These are phyloP conservation scores for Cenopis cana DNA, from an alignment of 2,888 invertebrate species.

Conservation along the genomic window DNA sequence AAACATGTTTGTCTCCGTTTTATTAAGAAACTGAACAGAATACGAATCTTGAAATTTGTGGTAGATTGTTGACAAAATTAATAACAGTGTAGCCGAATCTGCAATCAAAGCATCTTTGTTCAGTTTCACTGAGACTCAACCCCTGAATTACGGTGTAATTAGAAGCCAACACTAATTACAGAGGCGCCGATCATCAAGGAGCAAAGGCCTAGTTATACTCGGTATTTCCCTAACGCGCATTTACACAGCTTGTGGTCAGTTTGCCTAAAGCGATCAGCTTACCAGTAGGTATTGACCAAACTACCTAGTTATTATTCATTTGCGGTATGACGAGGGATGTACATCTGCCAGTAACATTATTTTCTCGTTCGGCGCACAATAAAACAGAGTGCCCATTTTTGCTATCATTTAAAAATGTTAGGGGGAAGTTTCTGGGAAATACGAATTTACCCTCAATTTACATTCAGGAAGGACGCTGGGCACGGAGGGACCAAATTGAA, in stretches of 20 bases:
- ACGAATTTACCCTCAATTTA: conserved; percentile 73
- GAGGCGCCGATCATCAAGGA: conserved; percentile 50
- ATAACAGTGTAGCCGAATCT: conserved; percentile 39
- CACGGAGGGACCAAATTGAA: conserved; percentile 77
- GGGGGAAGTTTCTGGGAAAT: conserved; percentile 65
- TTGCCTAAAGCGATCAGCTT: conserved; percentile 11
- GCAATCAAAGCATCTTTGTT: conserved; percentile 51
- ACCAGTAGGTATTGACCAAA: not conserved
- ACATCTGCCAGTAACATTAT: conserved; percentile 47
- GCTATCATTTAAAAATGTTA: conserved; percentile 69
- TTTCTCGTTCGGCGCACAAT: conserved; percentile 48
- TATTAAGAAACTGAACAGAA: conserved; percentile 52
- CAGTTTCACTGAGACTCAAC: conserved; percentile 47
- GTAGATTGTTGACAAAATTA: conserved; percentile 30
- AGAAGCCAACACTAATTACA: conserved; percentile 55
- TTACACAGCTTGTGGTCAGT: conserved; percentile 5
- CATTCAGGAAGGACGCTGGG: conserved; percentile 75
- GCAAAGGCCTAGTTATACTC: conserved; percentile 58
- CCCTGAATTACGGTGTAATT: conserved; percentile 52
- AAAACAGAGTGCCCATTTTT: conserved; percentile 59
- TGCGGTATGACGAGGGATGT: not conserved
- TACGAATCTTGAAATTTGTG: conserved; percentile 49
- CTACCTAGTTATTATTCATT: not conserved
- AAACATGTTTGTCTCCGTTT: conserved; percentile 71
- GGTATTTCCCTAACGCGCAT: conserved; percentile 49